Conservation (phyloP, 2,113 vertebrate genomes). For the Nymphicus hollandicus region DNA sequence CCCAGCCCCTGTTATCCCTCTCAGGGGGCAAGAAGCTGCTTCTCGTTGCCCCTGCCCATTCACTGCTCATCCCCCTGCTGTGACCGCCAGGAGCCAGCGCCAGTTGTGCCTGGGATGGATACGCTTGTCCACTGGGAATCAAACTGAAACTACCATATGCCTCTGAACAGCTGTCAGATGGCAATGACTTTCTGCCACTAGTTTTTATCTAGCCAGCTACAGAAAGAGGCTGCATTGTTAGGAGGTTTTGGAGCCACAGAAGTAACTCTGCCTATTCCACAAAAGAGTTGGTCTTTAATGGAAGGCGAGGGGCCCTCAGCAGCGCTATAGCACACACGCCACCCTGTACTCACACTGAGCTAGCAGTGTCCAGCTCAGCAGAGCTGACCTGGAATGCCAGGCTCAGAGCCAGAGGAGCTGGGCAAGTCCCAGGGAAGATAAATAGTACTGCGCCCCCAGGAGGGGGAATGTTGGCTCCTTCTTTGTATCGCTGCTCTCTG, state of each 20-base stretch:
- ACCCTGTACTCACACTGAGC: background rate
- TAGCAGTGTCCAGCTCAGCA: background rate
- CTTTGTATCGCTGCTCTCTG: constrained; percentile 20
- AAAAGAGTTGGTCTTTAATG: background rate
- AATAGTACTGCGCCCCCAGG: constrained; percentile 17
- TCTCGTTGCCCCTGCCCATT: background rate
- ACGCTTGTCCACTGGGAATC: constrained; percentile 24
- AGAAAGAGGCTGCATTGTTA: constrained; percentile 11
- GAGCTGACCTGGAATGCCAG: constrained; percentile 52
- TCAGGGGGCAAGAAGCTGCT: background rate
- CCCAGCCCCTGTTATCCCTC: background rate
- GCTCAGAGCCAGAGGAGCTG: constrained; percentile 15
- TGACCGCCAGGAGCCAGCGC: constrained; percentile 16
- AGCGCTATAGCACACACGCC: background rate
- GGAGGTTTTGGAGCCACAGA: background rate
- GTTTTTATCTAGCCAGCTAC: constrained; percentile 36
- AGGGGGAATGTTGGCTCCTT: constrained; percentile 3
- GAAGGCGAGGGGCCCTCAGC: background rate
- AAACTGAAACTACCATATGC: constrained; percentile 49
- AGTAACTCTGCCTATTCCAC: background rate
- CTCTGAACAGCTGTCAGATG: constrained; percentile 60
- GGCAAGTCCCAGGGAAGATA: constrained; percentile 57
- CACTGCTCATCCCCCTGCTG: background rate
- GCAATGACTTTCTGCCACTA: constrained; percentile 46
- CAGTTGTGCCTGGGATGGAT: constrained; percentile 4